These are phyloP conservation scores for Phyllopteryx taeniolatus DNA, from an alignment of 2,113 vertebrate genomes.

Conservation along the genomic window DNA sequence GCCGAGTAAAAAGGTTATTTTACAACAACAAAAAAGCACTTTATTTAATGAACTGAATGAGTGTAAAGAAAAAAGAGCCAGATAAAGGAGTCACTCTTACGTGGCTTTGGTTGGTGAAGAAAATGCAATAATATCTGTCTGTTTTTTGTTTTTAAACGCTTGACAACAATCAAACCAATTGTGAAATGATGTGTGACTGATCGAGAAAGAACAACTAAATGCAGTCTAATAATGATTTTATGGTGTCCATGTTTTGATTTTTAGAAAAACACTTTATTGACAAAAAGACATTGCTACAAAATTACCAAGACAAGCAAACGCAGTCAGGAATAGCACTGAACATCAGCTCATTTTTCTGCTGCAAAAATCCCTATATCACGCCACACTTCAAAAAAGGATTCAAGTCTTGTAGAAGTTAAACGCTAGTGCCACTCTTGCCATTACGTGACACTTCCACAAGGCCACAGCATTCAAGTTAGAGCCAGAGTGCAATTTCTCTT, in stretches of 20 bases:
- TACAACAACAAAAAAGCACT: constrained; percentile 62
- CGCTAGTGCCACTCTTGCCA: no score
- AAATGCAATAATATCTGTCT: background rate
- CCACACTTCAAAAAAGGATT: background rate
- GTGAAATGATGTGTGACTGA: constrained; percentile 45
- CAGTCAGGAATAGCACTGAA: background rate
- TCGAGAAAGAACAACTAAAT: constrained; percentile 21
- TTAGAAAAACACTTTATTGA: constrained; percentile 10
- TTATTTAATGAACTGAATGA: constrained; percentile 64
- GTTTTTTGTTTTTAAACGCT: background rate
- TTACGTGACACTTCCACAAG: no score
- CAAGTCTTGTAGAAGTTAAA: no score
- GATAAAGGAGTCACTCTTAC: background rate
- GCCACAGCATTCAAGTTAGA: no score
- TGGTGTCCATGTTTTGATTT: constrained; percentile 49
- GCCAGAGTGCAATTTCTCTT: no score
- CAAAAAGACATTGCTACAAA: background rate
- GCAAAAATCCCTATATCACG: background rate
- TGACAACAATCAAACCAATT: constrained; percentile 2
- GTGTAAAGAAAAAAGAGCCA: background rate
- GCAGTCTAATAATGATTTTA: constrained; percentile 50
- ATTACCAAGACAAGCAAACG: background rate
- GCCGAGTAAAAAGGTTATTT: constrained; percentile 36
- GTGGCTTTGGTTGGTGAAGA: constrained; percentile 1
- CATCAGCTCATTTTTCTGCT: background rate